Percentiles rank a stretch among this genome's conserved stretches.
Evolutionary conservation across 2,113 vertebrate species (phyloP).

Genomic region (Pelecanoides urinatrix): DNA sequence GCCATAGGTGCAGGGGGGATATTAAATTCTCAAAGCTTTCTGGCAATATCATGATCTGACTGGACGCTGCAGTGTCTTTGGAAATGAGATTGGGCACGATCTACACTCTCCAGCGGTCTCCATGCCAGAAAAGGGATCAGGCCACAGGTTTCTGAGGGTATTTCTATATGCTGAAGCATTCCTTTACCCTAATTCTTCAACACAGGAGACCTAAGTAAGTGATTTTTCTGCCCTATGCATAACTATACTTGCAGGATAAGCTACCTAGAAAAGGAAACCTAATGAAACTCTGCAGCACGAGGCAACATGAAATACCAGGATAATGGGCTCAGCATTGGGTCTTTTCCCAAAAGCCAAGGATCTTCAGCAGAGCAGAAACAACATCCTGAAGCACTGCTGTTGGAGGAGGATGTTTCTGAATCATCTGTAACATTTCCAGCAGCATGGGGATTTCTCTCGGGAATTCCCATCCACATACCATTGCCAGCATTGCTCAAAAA

Average conservation of each 20-base stretch:
- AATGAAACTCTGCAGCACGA: neutral
- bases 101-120: neutral
- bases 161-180: slow-evolving; percentile 30
- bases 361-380: neutral
- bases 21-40: slow-evolving; percentile 37
- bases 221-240: neutral
- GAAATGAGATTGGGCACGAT: neutral
- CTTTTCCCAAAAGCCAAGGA: neutral
- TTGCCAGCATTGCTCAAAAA: neutral
- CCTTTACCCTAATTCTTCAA: neutral
- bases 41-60: neutral
- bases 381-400: neutral
- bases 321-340: neutral
- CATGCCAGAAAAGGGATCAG: slow-evolving; percentile 22
- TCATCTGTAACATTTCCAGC: neutral
- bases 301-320: neutral
- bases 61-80: neutral
- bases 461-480: slow-evolving; percentile 30
- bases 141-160: neutral
- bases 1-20: slow-evolving; percentile 26
- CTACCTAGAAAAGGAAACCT: neutral
- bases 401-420: slow-evolving; percentile 1
- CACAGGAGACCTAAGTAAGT: neutral
- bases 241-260: neutral
- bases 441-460: neutral